These are phyloP conservation scores for Siderastrea radians DNA, from an alignment of 92 coral and sea anemone genomes.

Conservation along the genomic window DNA sequence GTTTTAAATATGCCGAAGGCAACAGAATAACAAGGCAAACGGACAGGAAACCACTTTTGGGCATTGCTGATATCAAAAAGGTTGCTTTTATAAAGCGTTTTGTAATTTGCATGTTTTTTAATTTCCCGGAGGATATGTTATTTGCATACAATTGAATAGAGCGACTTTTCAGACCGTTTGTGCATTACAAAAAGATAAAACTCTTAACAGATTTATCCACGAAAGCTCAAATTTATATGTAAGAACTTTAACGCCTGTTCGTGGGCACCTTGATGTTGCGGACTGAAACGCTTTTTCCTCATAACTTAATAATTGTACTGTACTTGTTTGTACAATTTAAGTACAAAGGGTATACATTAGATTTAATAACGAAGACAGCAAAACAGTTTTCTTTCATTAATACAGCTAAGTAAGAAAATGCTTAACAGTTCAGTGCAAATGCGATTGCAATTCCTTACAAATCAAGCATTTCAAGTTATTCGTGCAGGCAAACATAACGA, in stretches of 20 bases:
- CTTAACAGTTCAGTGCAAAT: background rate
- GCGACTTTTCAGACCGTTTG: background rate
- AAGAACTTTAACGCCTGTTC: background rate
- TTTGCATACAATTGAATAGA: constrained; percentile 12
- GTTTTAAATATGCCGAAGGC: no score
- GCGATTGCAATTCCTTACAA: background rate
- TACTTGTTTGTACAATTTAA: background rate
- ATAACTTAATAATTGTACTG: background rate
- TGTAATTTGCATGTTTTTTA: constrained; percentile 3
- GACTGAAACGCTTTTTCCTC: background rate
- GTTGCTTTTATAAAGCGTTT: background rate
- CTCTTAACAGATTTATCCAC: background rate
- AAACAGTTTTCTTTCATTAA: background rate
- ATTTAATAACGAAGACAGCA: background rate
- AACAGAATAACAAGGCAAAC: no score
- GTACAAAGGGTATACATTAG: background rate
- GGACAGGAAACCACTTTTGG: no score
- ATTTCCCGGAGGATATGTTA: constrained; percentile 3
- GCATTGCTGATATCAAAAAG: background rate
- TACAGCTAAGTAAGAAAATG: background rate
- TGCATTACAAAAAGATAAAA: background rate
- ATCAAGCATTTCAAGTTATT: background rate
- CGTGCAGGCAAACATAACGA: background rate
- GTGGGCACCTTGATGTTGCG: no score
- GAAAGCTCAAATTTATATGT: background rate